Evolutionary conservation across 2,888 invertebrate genomes (phyloP), one percentile per base, ranked within the genome.

Genomic region (Coleophora flavipennella): DNA sequence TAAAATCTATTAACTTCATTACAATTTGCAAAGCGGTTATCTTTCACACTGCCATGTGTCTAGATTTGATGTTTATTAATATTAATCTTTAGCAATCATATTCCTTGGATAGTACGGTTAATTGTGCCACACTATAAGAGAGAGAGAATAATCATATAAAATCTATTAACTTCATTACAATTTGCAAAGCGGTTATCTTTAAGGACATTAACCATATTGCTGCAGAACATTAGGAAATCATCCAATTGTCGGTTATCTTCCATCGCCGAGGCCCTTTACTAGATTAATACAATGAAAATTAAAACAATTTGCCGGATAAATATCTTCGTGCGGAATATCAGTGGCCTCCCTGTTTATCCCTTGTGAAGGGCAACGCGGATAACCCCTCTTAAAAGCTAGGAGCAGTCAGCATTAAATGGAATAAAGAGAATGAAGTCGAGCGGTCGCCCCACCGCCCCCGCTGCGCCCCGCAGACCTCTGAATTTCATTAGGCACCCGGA

Each of bases 221-320:
- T 51, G 53, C 63, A 67, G 71, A n/a, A 75, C 70, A 72, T 72
- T 65, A 71, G 58, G 55, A 65, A 70, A 74, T 71, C 61, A 36
- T 63, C 68, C 60, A 69, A 72, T 67, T 63, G 56, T 54, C 69
- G 65, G 69, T 79, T 81, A 83, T 83, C 81, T 71, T 61, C 59
- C 64, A 57, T 61, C 67, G 67, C 77, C 77, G 79, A 71, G 78
- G 81, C 72, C 63, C 68, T 78, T 80, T 81, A 83, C 80, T 80
- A 77, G 69, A 78, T 81, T 73, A 80, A 80, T 80, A 78, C 81
- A 81, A 83, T 83, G 81, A 83, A 84, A 85, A 84, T 85, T 84
- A 83, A 84, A 85, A 84, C 84, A 84, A 85, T 85, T 85, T 85
- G 84, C 84, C 81, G 81, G 84, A 81, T 85, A 83, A 84, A 84